Conservation (phyloP, 2,888 invertebrate species). For the Sinotaia quadrata region DNA sequence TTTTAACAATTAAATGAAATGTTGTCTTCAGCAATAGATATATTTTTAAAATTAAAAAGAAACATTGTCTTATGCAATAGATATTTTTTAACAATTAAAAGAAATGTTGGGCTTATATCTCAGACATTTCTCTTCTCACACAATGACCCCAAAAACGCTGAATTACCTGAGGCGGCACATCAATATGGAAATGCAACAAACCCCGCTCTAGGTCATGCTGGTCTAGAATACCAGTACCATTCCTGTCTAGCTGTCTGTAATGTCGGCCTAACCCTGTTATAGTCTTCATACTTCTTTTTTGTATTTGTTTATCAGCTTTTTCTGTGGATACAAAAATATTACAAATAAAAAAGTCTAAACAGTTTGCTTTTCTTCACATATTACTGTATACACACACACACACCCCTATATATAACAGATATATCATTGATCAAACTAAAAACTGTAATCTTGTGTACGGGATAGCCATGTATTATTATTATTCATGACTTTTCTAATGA, state of each 20-base stretch:
- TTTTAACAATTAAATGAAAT: too few species aligned
- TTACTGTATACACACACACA: too few species aligned
- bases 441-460: too few species aligned
- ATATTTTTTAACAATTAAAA: too few species aligned
- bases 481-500: too few species aligned
- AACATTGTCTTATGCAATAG: too few species aligned
- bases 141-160: constrained; percentile 7
- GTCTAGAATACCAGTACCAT: constrained; percentile 58
- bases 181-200: constrained; percentile 63
- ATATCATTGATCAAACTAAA: too few species aligned
- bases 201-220: constrained; percentile 67
- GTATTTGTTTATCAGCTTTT: constrained; percentile 59
- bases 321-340: constrained; percentile 47
- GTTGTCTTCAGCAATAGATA: too few species aligned
- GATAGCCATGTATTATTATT: too few species aligned
- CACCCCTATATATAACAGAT: too few species aligned
- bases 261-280: constrained; percentile 63
- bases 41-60: too few species aligned
- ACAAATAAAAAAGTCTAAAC: constrained; percentile 2
- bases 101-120: background rate
- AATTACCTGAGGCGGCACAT: constrained; percentile 62
- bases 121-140: too few species aligned
- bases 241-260: constrained; percentile 55
- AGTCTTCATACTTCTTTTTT: constrained; percentile 64
- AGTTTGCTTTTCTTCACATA: background rate